A percentile compares a stretch with the other conserved stretches of the same genome.
Evolutionary conservation across 2,113 vertebrate species (phyloP).

Genomic region (Percopsis transmontana): DNA sequence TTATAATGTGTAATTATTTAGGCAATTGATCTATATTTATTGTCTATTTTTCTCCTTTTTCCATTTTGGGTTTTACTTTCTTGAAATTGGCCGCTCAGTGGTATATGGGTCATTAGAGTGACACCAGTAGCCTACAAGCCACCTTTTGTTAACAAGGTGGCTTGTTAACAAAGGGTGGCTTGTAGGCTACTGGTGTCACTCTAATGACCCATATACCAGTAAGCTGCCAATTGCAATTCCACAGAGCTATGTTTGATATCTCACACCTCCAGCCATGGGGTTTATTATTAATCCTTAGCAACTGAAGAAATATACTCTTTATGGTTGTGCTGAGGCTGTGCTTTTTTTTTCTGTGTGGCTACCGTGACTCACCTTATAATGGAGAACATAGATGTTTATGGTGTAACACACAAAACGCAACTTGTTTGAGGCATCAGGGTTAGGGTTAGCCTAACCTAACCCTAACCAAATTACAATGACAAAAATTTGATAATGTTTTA

Average conservation of each 20-base stretch:
- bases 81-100: not conserved
- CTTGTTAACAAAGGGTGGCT: not conserved
- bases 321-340: conserved; percentile 12
- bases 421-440: not conserved
- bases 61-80: not conserved
- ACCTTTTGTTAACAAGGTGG: not conserved
- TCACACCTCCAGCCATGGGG: not conserved
- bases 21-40: not conserved
- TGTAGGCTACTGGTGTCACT: not conserved
- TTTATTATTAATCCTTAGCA: conserved; percentile 23
- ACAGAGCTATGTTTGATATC: conserved; percentile 6
- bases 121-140: too few species aligned
- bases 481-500: too few species aligned
- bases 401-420: not conserved
- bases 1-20: not conserved
- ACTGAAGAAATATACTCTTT: conserved; percentile 20
- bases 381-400: not conserved
- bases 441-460: too few species aligned
- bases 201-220: not conserved
- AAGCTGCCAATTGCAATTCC: not conserved
- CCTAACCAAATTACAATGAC: too few species aligned
- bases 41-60: conserved; percentile 3
- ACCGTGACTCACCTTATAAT: conserved; percentile 16
- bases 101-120: too few species aligned
- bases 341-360: not conserved